Conservation (phyloP, 2,113 vertebrate genomes). For the Ginglymostoma cirratum region DNA sequence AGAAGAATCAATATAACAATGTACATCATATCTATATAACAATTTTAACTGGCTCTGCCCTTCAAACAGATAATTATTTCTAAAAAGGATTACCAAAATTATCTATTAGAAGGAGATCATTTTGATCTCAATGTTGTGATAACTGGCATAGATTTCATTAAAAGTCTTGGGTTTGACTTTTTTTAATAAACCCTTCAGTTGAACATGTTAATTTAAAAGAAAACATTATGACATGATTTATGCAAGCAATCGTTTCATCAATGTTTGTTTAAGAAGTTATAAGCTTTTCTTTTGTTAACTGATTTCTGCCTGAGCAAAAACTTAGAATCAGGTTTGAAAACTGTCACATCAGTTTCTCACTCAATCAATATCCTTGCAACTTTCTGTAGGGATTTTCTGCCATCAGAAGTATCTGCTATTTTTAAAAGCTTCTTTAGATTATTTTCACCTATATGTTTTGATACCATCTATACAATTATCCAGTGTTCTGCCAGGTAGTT, state of each 20-base stretch:
- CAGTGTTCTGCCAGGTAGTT: neutral
- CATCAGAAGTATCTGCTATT: neutral
- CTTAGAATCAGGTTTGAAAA: neutral
- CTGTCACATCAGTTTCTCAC: neutral
- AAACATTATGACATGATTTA: neutral
- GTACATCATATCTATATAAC: no score
- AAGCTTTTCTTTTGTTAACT: neutral
- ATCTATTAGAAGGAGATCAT: neutral
- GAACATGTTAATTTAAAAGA: neutral
- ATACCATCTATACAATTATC: neutral
- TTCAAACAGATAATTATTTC: neutral
- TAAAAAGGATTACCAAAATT: neutral
- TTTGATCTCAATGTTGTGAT: neutral
- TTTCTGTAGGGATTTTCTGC: neutral
- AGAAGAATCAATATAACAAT: neutral
- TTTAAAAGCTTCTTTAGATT: neutral
- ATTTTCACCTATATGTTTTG: neutral
- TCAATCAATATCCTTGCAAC: neutral
- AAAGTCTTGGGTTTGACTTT: neutral
- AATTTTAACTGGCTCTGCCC: neutral
- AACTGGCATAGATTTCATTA: neutral
- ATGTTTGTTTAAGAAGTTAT: neutral
- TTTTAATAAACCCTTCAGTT: neutral
- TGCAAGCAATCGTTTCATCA: neutral
- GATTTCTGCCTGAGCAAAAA: neutral